Base-by-base conservation (phyloP, 2,113 vertebrate genomes). In the Daboia siamensis region DNA sequence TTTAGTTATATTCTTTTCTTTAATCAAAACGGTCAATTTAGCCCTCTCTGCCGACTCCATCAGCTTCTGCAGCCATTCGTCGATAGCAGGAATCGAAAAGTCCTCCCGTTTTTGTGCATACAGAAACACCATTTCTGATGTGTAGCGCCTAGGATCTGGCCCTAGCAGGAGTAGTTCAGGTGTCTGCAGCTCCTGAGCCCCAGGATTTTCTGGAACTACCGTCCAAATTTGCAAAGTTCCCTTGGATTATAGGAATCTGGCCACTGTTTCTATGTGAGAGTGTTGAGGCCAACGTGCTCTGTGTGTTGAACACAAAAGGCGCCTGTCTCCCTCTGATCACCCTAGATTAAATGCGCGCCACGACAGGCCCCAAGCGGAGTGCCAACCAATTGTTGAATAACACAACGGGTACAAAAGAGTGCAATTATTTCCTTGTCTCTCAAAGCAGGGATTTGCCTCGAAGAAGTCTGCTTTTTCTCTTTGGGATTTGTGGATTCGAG, bases 231-330 rank as follows among this genome's bases (percentile, higher is more conserved):
- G 59, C 21, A 20, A 55, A 74, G 46, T 64, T 44, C n/a, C 52
- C 86, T 91, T 87, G 55, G 86, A 69, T 69, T 84, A 33, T 56
- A 56, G 13, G 51, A 56, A 46, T 55, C 69, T n/a, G 12, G 33
- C 12, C 39, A 51, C 12, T 59, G 64, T 69, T 69, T 54, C 87
- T 91, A 1, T 51, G 29, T 64, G 48, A 29, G n/a, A 54, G 48
- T 54, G 64, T 91, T 59, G 46, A 86, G 86, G 48, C 91, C 54
- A 86, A 44, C 33, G 7, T 87, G 33, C 39, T 21, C n/a, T 87
- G 48, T n/a, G 21, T 69, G 85, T 87, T 64, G 46, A 87, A 61
- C 86, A 91, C 86, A 91, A 91, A 91, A 54, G n/a, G 46, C 11
- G 13, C 86, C 55, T 88, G 86, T 91, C 59, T 52, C 33, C 86